Evolutionary conservation across 2,888 invertebrate species (phyloP).

Genomic region (Podabrus alpinus): DNA sequence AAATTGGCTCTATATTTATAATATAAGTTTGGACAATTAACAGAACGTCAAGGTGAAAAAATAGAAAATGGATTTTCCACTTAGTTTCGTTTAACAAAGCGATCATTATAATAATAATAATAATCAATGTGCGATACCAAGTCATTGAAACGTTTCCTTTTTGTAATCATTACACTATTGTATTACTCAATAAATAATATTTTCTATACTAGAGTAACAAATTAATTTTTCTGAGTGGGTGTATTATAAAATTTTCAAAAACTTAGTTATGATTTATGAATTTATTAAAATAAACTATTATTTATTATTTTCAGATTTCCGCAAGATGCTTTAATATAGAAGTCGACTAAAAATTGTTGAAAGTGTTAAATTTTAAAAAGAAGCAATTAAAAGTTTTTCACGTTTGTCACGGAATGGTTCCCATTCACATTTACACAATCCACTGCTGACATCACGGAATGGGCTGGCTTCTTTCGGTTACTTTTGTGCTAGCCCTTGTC

Average conservation of each 20-base stretch:
- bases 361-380: conserved; percentile 11
- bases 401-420: conserved; percentile 30
- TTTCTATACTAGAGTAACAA: no score
- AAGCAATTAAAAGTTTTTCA: conserved; percentile 26
- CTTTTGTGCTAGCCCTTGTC: conserved; percentile 55
- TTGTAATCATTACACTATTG: no score
- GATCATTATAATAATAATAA: no score
- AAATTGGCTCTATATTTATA: no score
- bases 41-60: no score
- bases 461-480: conserved; percentile 57
- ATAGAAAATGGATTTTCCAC: no score
- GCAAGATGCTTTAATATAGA: neutral
- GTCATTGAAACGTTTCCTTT: no score
- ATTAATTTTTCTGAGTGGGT: neutral
- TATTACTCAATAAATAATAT: no score
- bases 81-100: no score
- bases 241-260: neutral
- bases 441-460: conserved; percentile 56
- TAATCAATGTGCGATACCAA: no score
- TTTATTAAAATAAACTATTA: neutral
- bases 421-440: conserved; percentile 20
- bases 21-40: no score
- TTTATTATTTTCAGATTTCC: neutral
- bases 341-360: neutral
- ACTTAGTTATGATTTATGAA: neutral